Base-by-base conservation (phyloP, 2,113 vertebrate genomes). In the Macquaria australasica region DNA sequence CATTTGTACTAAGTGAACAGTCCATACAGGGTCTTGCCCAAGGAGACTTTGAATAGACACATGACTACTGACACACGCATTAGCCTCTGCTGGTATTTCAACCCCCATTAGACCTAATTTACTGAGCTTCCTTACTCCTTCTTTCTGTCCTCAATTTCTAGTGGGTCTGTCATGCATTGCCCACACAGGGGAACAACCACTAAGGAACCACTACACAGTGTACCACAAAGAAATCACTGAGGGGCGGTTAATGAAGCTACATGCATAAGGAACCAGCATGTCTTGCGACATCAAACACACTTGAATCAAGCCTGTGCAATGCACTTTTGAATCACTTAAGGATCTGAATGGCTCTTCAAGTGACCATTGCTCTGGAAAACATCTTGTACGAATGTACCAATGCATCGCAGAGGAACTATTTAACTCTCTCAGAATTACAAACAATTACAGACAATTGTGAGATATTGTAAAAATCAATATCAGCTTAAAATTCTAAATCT, bases 51-150 rank as follows among this genome's bases (percentile, higher is more conserved):
- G 64, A 59, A 31, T 8, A 63, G 51, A 70, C 21, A 62, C 45
- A 60, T 20, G 21, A 5, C 8, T 39, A 59, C 60, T 28, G 28
- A 20, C 20, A 66, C 25, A 59, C 41, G 70, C 34, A 51, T 43
- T 58, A 55, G 43, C 60, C 69, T 77, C 59, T 62, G 75, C 31
- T 41, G 50, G 34, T n/a, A 45, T 78, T 45, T 8, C 66, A 82
- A 79, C 31, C 48, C 83, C 25, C 56, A 79, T 84, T 82, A 80
- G 71, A 73, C 50, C 59, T 84, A 37, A 84, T 86, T 88, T 87
- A 83, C 16, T 50, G 53, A 53, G 74, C n/a, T 39, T 84, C 58
- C 18, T 68, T 64, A n/a, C 50, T 73, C 15, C 15, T 41, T 73
- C 41, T 67, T 16, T 79, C n/a, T 68, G 14, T 79, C 77, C 48